Evolutionary conservation across 2,888 invertebrate species (phyloP).

Genomic region (Microctonus brassicae): DNA sequence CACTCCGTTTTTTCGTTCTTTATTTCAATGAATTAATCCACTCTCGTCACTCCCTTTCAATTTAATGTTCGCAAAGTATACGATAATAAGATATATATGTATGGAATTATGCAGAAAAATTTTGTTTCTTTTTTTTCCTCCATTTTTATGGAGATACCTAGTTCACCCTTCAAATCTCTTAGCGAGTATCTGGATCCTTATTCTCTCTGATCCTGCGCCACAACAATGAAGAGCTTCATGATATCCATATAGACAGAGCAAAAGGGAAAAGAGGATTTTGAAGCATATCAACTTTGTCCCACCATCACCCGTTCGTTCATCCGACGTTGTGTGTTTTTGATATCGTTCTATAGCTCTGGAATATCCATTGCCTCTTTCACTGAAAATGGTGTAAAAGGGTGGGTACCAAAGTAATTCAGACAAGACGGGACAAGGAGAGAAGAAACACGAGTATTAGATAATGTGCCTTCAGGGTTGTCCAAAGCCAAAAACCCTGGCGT

Average conservation of each 20-base stretch:
- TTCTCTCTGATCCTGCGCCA: neutral
- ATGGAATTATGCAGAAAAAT: neutral
- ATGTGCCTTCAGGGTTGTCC: slow-evolving; percentile 25
- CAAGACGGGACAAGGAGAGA: slow-evolving; percentile 8
- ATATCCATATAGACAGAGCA: neutral
- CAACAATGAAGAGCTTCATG: slow-evolving; percentile 5
- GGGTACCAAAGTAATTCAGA: neutral
- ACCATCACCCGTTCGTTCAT: slow-evolving; percentile 5
- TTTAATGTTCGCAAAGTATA: neutral
- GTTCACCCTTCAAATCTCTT: neutral
- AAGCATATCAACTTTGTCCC: slow-evolving; percentile 4
- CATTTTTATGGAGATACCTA: neutral
- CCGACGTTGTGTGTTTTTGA: slow-evolving; percentile 15
- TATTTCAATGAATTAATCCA: slow-evolving; percentile 45
- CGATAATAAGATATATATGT: neutral
- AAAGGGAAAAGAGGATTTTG: neutral
- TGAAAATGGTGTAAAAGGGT: slow-evolving; percentile 15
- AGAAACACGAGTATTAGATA: slow-evolving; percentile 21
- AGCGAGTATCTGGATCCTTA: too few species aligned
- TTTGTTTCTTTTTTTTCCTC: neutral
- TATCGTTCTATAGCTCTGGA: neutral
- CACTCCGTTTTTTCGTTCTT: slow-evolving; percentile 67
- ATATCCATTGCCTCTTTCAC: slow-evolving; percentile 23
- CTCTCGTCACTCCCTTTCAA: slow-evolving; percentile 44
- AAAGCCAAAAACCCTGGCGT: slow-evolving; percentile 40